Percentiles rank a stretch among this genome's conserved stretches.
Evolutionary conservation across 2,113 vertebrate species (phyloP).

Genomic region (Pongo pygmaeus): DNA sequence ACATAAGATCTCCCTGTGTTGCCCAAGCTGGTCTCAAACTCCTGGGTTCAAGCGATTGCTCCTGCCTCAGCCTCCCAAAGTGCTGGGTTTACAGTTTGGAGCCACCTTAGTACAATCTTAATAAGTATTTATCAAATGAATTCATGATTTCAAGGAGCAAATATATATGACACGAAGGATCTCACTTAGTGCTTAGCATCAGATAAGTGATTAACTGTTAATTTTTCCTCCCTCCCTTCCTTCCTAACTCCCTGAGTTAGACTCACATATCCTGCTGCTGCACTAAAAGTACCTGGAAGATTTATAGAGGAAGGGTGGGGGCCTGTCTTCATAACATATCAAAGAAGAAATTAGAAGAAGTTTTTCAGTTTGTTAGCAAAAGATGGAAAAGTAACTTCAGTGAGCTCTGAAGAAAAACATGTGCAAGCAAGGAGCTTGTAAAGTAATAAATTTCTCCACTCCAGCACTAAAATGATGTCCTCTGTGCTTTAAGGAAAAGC

Average conservation of each 20-base stretch:
- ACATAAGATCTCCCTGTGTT: no score
- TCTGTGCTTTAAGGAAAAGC: slow-evolving; percentile 76
- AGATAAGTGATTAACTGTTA: neutral
- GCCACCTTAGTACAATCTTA: neutral
- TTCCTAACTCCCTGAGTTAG: neutral
- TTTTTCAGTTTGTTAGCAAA: slow-evolving; percentile 26
- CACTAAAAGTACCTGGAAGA: neutral
- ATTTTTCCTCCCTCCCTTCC: neutral
- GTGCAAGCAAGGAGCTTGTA: slow-evolving; percentile 64
- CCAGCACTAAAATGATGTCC: slow-evolving; percentile 71
- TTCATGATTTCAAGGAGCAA: neutral
- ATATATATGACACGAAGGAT: neutral
- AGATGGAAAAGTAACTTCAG: slow-evolving; percentile 68
- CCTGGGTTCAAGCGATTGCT: no score
- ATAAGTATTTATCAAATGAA: neutral
- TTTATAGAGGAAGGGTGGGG: neutral
- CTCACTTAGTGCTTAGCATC: neutral
- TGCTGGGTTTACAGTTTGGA: no score
- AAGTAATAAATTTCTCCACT: slow-evolving; percentile 75
- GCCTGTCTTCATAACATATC: neutral
- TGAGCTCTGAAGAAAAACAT: slow-evolving; percentile 63
- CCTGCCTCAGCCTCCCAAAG: no score
- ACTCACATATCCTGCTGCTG: neutral
- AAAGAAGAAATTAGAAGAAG: slow-evolving; percentile 29
- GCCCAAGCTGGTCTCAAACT: no score